Conservation (phyloP, 1,140 invertebrate genomes). For the Apis cerana region DNA sequence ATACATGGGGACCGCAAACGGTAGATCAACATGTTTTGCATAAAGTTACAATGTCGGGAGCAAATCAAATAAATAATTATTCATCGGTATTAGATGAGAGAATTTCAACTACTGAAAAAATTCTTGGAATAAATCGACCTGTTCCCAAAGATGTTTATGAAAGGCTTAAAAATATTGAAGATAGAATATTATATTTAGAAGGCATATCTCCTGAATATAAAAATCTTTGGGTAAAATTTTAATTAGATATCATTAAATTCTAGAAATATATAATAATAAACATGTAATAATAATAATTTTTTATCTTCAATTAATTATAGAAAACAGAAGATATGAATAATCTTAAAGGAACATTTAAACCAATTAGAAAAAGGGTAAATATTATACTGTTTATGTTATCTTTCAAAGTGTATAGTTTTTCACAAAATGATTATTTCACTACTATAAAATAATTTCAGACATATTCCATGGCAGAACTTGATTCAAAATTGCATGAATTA, state of each 20-base stretch:
- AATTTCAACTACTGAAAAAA: slow-evolving; percentile 82
- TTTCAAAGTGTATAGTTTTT: slow-evolving; percentile 11
- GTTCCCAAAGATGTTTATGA: slow-evolving; percentile 83
- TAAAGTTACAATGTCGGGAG: slow-evolving; percentile 37
- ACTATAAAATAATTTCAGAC: slow-evolving; percentile 64
- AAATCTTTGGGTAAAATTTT: slow-evolving; percentile 82
- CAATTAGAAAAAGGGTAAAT: slow-evolving; percentile 65
- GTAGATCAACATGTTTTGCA: slow-evolving; percentile 59
- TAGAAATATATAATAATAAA: not conserved
- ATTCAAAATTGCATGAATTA: slow-evolving; percentile 71
- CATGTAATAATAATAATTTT: not conserved
- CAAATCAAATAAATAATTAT: slow-evolving; percentile 48
- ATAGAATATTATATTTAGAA: slow-evolving; percentile 85
- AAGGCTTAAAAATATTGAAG: slow-evolving; percentile 85
- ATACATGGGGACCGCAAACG: slow-evolving; percentile 84
- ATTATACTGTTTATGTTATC: not conserved
- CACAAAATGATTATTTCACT: not conserved
- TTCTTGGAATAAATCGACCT: slow-evolving; percentile 81
- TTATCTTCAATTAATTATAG: slow-evolving; percentile 3
- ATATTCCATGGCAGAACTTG: slow-evolving; percentile 72
- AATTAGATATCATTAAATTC: not conserved
- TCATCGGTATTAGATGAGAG: slow-evolving; percentile 82
- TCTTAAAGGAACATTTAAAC: slow-evolving; percentile 46
- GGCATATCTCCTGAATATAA: slow-evolving; percentile 87
- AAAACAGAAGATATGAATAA: slow-evolving; percentile 36